A percentile compares a stretch with the other conserved stretches of the same genome.
Evolutionary conservation across 2,888 invertebrate species (phyloP).

Genomic region (Drosophila mimica): DNA sequence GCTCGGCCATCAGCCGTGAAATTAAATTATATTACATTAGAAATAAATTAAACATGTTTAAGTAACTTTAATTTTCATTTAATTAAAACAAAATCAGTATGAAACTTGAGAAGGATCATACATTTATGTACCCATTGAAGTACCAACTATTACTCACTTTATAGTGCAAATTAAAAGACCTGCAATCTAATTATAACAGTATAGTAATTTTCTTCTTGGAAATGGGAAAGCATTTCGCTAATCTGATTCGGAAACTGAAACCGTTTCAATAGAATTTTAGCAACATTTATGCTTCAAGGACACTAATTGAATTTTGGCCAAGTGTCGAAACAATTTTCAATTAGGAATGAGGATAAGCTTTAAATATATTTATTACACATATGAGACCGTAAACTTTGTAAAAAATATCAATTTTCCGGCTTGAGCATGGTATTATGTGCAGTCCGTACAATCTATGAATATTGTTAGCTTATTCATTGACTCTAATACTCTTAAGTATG

Average conservation of each 20-base stretch:
- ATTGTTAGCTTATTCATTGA: not conserved
- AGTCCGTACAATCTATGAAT: not conserved
- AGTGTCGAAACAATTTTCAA: not conserved
- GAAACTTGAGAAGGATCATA: not conserved
- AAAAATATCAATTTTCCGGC: not conserved
- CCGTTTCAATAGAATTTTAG: not conserved
- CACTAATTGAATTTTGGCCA: not conserved
- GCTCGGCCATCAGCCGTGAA: not conserved
- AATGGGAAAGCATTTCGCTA: not conserved
- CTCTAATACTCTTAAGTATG: slow-evolving; percentile 8
- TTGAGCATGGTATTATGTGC: not conserved
- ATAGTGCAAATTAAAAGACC: no score
- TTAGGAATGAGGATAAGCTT: not conserved
- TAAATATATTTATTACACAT: not conserved
- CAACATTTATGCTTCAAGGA: not conserved
- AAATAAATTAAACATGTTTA: no score
- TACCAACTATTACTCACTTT: no score
- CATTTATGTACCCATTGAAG: not conserved
- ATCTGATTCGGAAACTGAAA: not conserved
- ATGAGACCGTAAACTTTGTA: not conserved
- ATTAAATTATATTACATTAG: no score
- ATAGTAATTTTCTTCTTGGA: not conserved
- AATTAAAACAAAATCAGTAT: not conserved
- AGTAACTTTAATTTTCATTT: not conserved
- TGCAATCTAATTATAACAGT: no score